Evolutionary conservation across 2,888 invertebrate genomes (phyloP).

Genomic region (Melanophora roralis): DNA sequence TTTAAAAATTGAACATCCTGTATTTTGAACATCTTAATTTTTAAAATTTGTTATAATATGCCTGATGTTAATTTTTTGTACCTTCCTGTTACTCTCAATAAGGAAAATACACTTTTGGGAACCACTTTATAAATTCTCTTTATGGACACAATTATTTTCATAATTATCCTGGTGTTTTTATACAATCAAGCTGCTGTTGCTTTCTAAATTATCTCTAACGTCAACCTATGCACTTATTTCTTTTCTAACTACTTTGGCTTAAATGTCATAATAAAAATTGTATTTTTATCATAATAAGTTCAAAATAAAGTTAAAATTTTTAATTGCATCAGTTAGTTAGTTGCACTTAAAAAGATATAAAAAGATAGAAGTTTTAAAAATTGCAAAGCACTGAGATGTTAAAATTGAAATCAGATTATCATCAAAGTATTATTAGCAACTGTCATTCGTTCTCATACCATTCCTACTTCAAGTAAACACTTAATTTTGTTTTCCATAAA

Average conservation of each 20-base stretch:
- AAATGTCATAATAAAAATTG: conserved; percentile 42
- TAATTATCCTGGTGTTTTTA: conserved; percentile 18
- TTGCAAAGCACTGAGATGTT: conserved; percentile 43
- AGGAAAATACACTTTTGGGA: too few species aligned
- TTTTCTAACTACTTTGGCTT: not conserved
- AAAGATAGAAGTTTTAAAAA: not conserved
- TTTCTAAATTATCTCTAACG: conserved; percentile 10
- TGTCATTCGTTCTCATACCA: not conserved
- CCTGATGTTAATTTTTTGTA: too few species aligned
- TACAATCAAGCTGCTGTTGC: not conserved
- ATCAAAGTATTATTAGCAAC: conserved; percentile 51
- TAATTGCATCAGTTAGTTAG: conserved; percentile 43
- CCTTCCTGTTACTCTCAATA: too few species aligned
- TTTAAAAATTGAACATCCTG: too few species aligned
- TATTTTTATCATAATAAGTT: conserved; percentile 21
- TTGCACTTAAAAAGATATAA: conserved; percentile 12
- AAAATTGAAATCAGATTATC: conserved; percentile 57
- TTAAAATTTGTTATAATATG: too few species aligned
- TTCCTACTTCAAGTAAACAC: not conserved
- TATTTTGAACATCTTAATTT: too few species aligned
- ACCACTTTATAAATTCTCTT: not conserved
- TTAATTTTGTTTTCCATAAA: too few species aligned
- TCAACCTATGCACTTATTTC: conserved; percentile 4
- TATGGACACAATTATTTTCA: not conserved
- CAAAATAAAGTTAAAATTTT: conserved; percentile 42